Percentiles rank a stretch among this genome's conserved stretches.
Conservation (phyloP, 2,797 vertebrate genomes). For the Vultur gryphus region DNA sequence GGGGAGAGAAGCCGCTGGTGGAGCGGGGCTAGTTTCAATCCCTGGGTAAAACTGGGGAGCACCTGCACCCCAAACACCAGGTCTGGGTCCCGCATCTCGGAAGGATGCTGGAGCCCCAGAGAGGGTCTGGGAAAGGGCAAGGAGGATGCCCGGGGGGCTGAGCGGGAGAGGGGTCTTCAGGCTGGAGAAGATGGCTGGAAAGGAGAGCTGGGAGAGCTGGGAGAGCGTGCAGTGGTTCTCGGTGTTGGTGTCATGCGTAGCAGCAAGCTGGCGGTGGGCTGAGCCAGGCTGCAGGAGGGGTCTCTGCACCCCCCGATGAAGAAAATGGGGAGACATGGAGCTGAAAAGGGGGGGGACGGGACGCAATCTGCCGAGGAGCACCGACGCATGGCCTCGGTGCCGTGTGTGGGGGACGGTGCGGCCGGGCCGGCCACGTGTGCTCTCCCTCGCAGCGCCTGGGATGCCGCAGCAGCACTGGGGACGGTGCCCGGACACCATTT, state of each 20-base stretch:
- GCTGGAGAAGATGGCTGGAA: neutral
- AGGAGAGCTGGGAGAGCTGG: no score
- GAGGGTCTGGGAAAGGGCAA: no score
- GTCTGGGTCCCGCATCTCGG: no score
- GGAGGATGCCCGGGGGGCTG: neutral
- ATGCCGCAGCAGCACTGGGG: neutral
- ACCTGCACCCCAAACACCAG: neutral
- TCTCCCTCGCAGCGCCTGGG: neutral
- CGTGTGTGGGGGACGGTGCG: no score
- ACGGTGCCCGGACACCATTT: no score
- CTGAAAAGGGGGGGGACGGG: neutral
- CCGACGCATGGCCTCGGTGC: no score
- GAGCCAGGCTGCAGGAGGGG: neutral
- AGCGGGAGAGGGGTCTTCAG: neutral
- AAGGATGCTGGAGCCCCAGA: neutral
- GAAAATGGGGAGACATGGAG: neutral
- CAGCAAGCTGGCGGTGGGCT: no score
- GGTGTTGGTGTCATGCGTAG: neutral
- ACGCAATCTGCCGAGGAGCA: no score
- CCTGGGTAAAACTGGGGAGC: neutral
- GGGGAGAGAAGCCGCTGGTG: neutral
- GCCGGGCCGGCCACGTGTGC: no score
- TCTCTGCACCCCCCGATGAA: neutral
- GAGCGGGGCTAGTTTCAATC: neutral
- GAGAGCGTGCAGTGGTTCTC: accelerated